Evolutionary conservation across 2,888 invertebrate species (phyloP), one percentile per base, ranked within the genome.

Genomic region (Ceramica pisi): DNA sequence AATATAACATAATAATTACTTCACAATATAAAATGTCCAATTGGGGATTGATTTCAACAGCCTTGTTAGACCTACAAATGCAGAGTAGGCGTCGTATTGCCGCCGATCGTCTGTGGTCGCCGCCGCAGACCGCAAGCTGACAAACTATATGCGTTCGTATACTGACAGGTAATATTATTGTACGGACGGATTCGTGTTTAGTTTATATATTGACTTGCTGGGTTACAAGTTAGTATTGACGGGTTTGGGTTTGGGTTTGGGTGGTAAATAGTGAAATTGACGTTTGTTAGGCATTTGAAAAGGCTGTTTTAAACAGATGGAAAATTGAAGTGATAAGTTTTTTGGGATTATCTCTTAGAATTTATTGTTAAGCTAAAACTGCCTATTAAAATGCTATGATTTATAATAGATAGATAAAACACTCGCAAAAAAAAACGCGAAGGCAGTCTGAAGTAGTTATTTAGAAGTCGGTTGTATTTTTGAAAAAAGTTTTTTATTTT

Each of bases 61-160:
- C 86, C 85, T 84, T 87, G 88, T 90, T 90, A 89, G 88, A 84
- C 88, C 86, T 89, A 89, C 86, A 89, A 89, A 89, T 88, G 83
- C 83, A 82, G 82, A 86, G 87, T 81, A 84, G 89, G 91, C 90
- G 82, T 92, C 90, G 89, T 90, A 88, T 94, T 91, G 88, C 91
- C 87, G 84, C 89, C 90, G 88, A 93, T 93, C 92, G 90, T 85
- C 89, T 92, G 93, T 84, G 93, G 93, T 87, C 77, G 70, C 76
- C 82, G 89, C 94, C 93, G 81, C 93, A 92, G 83, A 91, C 94
- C 95, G 75, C 94, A 92, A 88, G 88, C 90, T 88, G 87, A 88
- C 90, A 89, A 78, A 88, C 87, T 86, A 81, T 86, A 80, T 67
- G 51, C 75, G 68, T 70, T 77, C 74, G 67, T 72, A 61, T 82